These are phyloP conservation scores for Arctocebus calabarensis DNA, from an alignment of 2,797 vertebrate species.

Conservation along the genomic window DNA sequence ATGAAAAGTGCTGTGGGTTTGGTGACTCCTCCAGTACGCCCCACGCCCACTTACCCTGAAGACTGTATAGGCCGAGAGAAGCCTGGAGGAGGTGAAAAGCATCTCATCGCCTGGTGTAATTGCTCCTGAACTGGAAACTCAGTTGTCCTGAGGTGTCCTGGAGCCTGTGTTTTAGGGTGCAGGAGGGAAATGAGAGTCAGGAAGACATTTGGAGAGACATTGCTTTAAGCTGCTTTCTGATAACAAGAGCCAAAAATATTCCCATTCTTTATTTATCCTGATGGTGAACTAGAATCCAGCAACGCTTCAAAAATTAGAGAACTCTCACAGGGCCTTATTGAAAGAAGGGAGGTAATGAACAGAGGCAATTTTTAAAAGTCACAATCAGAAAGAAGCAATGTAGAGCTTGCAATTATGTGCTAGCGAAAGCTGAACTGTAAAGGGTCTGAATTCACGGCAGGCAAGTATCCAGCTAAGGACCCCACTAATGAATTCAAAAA, in stretches of 20 bases:
- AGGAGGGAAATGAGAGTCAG: not conserved
- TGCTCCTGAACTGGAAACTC: not conserved
- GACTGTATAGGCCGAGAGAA: not conserved
- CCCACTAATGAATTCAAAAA: constrained; percentile 78
- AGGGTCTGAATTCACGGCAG: constrained; percentile 73
- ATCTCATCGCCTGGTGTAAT: not conserved
- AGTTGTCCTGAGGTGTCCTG: not conserved
- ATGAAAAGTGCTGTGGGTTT: not conserved
- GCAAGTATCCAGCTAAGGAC: constrained; percentile 74
- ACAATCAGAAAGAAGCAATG: constrained; percentile 38
- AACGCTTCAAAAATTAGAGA: constrained; percentile 57
- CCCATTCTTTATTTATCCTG: not conserved
- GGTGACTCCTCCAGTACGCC: no score
- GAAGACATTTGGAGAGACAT: not conserved
- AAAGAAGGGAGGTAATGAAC: constrained; percentile 57
- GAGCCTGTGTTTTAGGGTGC: not conserved
- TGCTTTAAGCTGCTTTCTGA: not conserved
- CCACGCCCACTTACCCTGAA: not conserved
- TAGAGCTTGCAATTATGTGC: constrained; percentile 66
- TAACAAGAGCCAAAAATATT: not conserved
- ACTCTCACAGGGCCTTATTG: not conserved
- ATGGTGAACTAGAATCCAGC: not conserved
- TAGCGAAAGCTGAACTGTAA: constrained; percentile 71
- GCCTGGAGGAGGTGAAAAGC: not conserved
- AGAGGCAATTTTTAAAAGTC: constrained; percentile 72